Evolutionary conservation across 35 echinoderm and acorn worm species (phyloP).

Genomic region (Heliocidaris erythrogramma): DNA sequence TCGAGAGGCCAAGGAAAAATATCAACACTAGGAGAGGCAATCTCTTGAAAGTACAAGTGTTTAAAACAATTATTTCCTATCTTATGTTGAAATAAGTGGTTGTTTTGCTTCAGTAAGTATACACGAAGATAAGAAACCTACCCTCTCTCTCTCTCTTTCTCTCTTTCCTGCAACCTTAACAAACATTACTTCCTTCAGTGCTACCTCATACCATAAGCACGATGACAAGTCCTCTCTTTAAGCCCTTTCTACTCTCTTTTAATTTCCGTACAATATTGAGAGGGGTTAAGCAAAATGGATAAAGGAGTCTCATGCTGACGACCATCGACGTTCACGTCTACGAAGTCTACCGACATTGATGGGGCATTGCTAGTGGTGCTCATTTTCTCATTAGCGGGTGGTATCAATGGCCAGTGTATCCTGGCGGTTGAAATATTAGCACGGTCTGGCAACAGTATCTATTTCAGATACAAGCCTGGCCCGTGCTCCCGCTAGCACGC

Average conservation of each 20-base stretch:
- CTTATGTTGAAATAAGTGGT: no score
- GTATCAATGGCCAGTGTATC: constrained; percentile 1
- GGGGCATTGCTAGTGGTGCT: neutral
- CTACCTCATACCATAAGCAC: no score
- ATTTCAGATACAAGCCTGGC: neutral
- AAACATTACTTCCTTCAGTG: no score
- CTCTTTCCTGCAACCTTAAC: no score
- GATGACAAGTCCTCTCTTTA: neutral
- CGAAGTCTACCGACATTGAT: neutral
- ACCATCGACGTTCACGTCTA: neutral
- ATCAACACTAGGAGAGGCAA: no score
- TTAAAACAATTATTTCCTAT: no score
- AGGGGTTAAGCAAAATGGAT: no score
- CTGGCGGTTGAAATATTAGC: neutral
- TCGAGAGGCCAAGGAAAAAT: no score
- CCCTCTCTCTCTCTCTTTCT: no score
- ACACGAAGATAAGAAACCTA: no score
- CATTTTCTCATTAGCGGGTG: constrained; percentile 10
- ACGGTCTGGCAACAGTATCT: neutral
- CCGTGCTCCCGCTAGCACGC: neutral
- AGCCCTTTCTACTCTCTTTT: neutral
- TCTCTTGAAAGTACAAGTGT: no score
- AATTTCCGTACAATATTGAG: neutral
- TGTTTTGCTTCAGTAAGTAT: no score
- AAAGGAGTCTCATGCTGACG: neutral